Evolutionary conservation across 1,140 invertebrate genomes (phyloP).

Genomic region (Centruroides sculpturatus): DNA sequence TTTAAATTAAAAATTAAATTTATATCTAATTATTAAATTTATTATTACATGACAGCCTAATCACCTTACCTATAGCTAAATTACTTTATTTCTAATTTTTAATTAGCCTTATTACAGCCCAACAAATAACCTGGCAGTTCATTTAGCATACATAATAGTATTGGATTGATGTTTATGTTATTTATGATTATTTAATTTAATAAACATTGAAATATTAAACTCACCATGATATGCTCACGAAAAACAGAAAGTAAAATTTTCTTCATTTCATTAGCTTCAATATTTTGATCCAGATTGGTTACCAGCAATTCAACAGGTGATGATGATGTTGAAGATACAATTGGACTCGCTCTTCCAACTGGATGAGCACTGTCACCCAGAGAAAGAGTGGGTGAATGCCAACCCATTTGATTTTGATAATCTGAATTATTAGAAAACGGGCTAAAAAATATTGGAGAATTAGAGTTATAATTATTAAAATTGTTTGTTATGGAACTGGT

Average conservation of each 20-base stretch:
- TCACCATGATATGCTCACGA: slow-evolving; percentile 50
- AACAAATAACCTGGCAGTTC: too few relatives aligned
- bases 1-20: too few relatives aligned
- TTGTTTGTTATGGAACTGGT: too few relatives aligned
- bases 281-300: slow-evolving; percentile 59
- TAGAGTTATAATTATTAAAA: neutral
- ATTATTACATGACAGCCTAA: too few relatives aligned
- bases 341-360: slow-evolving; percentile 2
- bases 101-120: too few relatives aligned
- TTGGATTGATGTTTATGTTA: too few relatives aligned
- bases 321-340: neutral
- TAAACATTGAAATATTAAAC: neutral
- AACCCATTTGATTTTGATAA: neutral
- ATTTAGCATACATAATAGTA: too few relatives aligned
- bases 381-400: neutral
- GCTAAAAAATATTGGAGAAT: neutral
- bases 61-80: too few relatives aligned
- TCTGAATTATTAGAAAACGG: neutral
- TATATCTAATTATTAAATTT: too few relatives aligned
- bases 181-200: too few relatives aligned
- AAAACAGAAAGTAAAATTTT: slow-evolving; percentile 47
- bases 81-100: too few relatives aligned
- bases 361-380: neutral
- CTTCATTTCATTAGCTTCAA: slow-evolving; percentile 52
- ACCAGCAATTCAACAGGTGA: slow-evolving; percentile 49